Base-by-base conservation (phyloP, 2,113 vertebrate genomes). In the Ceyx melanurus region DNA sequence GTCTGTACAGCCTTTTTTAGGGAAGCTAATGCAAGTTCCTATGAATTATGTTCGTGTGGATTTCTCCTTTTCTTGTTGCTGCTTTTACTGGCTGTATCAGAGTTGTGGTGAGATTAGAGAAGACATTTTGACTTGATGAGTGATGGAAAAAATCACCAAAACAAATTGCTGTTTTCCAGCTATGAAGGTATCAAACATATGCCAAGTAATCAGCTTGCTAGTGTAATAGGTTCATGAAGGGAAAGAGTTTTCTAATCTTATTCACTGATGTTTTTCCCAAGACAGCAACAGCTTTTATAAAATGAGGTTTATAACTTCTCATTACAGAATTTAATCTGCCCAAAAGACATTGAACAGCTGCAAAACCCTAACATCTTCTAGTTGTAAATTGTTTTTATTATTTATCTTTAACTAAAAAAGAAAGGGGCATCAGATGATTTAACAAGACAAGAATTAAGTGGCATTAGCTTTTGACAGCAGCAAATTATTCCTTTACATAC, bases 261-360 rank as follows among this genome's bases (percentile, higher is more conserved):
- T 89, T 97, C 97, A 81, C 65, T 95, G 93, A 81, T 96, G 96
- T 96, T 97, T 98, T 97, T 97, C 97, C 97, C 96, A 88, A 97
- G 97, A 97, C 95, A 91, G 97, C 94, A 97, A 97, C 97, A 97
- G 97, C 97, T 97, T 98, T 97, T 97, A 95, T 97, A 97, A 97
- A 98, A 98, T 97, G 97, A 97, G 96, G 95, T 93, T 97, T 98
- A 97, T 98, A 97, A 97, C 93, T 97, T 96, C 97, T 98, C 97
- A 97, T 98, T 98, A 98, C 94, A 94, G 97, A 97, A 98, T 97
- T 95, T 98, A 97, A 98, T 98, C 97, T 98, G 88, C 97, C 97
- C 96, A 96, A 97, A 97, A 98, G 97, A 97, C 96, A 97, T 95
- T 94, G 95, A 97, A 96, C 97, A 98, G 97, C 97, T 98, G 97